A percentile compares a stretch with the other conserved stretches of the same genome.
phyloP scores from a whole-genome alignment of 2,888 invertebrate species.

The Candidula unifasciata region DNA sequence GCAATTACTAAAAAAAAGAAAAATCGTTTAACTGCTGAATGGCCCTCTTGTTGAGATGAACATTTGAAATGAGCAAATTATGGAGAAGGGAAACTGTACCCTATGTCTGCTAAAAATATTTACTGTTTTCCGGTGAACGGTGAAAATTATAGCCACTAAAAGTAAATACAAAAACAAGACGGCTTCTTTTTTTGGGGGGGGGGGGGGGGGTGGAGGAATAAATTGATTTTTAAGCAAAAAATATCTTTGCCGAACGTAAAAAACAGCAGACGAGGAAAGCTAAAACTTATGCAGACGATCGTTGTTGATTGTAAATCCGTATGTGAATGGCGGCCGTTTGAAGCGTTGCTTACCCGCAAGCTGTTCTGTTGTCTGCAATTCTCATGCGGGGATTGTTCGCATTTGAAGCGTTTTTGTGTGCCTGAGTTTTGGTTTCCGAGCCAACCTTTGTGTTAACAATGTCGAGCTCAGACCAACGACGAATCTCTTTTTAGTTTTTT shows the following conservation, averaged over 20 bases:
- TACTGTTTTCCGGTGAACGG: background rate
- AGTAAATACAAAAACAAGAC: slow-evolving; percentile 13
- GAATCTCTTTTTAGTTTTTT: background rate
- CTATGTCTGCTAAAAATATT: slow-evolving; percentile 10
- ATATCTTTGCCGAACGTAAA: background rate
- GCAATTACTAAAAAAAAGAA: background rate
- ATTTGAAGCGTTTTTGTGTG: slow-evolving; percentile 1
- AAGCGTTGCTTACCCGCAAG: background rate
- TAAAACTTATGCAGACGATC: background rate
- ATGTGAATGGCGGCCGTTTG: slow-evolving; percentile 7
- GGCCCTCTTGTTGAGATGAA: background rate
- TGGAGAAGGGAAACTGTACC: background rate
- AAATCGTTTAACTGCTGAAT: background rate
- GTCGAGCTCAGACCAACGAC: too few species aligned
- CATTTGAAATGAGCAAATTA: background rate
- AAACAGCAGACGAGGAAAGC: background rate
- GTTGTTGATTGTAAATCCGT: background rate
- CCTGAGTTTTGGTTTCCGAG: background rate
- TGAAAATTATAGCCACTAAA: background rate
- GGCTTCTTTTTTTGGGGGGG: background rate
- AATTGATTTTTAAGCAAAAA: slow-evolving; percentile 3
- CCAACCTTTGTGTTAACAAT: too few species aligned
- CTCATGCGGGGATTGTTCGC: background rate
- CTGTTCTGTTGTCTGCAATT: slow-evolving; percentile 2
- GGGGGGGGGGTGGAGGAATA: background rate